These are phyloP conservation scores for Hipparchia semele DNA, from an alignment of 2,888 invertebrate genomes.

Conservation along the genomic window DNA sequence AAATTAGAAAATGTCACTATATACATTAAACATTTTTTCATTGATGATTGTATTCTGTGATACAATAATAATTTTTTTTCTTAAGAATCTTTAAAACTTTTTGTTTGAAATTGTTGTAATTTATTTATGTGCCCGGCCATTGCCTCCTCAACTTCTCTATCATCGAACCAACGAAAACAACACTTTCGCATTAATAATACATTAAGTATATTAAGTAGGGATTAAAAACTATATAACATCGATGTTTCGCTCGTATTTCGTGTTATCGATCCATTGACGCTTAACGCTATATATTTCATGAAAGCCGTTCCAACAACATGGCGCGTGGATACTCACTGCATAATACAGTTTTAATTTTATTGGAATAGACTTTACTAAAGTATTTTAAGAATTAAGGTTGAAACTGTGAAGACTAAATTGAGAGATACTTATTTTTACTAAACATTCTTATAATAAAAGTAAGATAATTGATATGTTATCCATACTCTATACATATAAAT, in stretches of 20 bases:
- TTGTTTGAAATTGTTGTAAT: too few species aligned
- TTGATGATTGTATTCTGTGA: too few species aligned
- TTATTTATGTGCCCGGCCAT: too few species aligned
- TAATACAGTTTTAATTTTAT: conserved; percentile 68
- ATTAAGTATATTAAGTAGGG: too few species aligned
- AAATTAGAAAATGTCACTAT: too few species aligned
- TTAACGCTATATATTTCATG: conserved; percentile 37
- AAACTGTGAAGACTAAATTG: background rate
- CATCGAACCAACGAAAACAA: too few species aligned
- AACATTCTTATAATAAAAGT: background rate
- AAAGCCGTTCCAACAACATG: conserved; percentile 37
- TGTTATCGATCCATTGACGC: conserved; percentile 27
- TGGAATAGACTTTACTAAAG: conserved; percentile 57
- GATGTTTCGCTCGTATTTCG: background rate
- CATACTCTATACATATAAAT: too few species aligned
- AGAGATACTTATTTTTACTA: background rate
- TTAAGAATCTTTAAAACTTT: too few species aligned
- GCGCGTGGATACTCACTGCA: conserved; percentile 62
- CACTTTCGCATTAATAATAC: too few species aligned
- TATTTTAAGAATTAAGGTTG: background rate
- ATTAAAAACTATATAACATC: background rate
- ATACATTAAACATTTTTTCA: too few species aligned
- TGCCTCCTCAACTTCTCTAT: too few species aligned
- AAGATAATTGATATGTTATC: background rate
- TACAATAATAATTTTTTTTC: too few species aligned